phyloP scores from a whole-genome alignment of 2,113 vertebrate species.

The Semnornis frantzii region DNA sequence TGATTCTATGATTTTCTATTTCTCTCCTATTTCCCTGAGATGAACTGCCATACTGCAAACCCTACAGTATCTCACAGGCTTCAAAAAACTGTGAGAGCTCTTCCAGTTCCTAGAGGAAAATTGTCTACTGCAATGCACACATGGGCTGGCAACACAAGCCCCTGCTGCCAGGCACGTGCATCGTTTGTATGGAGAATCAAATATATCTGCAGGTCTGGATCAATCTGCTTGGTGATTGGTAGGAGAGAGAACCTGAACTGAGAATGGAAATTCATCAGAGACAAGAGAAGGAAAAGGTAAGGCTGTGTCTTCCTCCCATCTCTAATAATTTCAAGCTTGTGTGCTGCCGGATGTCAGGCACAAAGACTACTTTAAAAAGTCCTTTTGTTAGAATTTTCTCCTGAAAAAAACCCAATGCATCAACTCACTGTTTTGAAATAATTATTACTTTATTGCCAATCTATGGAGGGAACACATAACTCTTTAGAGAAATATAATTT shows the following conservation, averaged over 20 bases:
- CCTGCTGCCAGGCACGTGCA: neutral
- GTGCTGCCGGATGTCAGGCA: neutral
- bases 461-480: neutral
- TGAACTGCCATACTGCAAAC: neutral
- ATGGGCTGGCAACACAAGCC: neutral
- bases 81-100: neutral
- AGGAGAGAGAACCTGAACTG: neutral
- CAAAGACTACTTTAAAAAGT: neutral
- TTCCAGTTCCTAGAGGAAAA: neutral
- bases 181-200: neutral
- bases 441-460: neutral
- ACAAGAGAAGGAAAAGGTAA: neutral
- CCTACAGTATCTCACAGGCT: accelerated
- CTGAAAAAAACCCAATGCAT: neutral
- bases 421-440: neutral
- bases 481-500: neutral
- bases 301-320: neutral
- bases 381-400: neutral
- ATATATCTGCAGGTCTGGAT: neutral
- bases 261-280: neutral
- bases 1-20: too few species aligned
- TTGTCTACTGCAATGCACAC: neutral
- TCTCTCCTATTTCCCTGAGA: neutral
- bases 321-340: neutral
- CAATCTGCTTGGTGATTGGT: neutral